Percentiles rank a stretch among this genome's conserved stretches.
Evolutionary conservation across 2,888 invertebrate species (phyloP).

Genomic region (Magallana nippona): DNA sequence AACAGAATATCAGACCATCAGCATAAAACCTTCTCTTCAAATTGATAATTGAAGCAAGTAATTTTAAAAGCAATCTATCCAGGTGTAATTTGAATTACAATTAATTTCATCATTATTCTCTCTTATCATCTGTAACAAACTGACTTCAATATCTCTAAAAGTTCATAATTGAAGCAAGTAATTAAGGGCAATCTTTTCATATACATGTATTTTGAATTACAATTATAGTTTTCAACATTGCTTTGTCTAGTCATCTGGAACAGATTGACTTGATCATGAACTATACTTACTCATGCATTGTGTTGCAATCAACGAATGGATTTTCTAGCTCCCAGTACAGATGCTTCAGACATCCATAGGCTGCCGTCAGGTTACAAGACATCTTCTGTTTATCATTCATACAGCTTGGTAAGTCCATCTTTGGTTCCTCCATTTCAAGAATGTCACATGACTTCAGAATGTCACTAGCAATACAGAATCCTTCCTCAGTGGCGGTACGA

Average conservation of each 20-base stretch:
- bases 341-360: slow-evolving; percentile 7
- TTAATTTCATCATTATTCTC: no score
- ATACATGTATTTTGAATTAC: neutral
- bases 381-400: neutral
- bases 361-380: neutral
- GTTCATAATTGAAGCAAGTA: no score
- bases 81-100: no score
- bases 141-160: no score
- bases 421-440: neutral
- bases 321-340: slow-evolving; percentile 38
- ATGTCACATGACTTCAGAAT: slow-evolving; percentile 30
- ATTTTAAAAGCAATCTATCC: no score
- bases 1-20: no score
- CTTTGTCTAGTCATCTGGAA: neutral
- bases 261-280: neutral
- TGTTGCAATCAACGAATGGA: slow-evolving; percentile 34
- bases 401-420: slow-evolving; percentile 38
- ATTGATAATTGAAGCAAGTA: no score
- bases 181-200: no score
- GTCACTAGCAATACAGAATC: slow-evolving; percentile 36
- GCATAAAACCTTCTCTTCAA: no score
- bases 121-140: no score
- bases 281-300: slow-evolving; percentile 41
- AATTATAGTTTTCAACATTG: no score
- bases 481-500: neutral